Conservation (phyloP, 2,888 invertebrate species). For the Andrena bicolor region DNA sequence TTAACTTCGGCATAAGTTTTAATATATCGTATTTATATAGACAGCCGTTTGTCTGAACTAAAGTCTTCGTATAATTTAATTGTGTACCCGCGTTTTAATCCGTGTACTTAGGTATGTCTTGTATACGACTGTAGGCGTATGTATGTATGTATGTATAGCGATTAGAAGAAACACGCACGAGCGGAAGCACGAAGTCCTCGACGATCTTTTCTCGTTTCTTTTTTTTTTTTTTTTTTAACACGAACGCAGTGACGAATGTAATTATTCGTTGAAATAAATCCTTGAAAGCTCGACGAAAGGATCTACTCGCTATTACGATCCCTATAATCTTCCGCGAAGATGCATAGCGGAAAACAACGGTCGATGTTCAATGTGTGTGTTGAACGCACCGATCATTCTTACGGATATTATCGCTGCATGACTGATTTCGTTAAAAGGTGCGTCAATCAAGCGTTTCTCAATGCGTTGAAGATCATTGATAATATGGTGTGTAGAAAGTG, state of each 20-base stretch:
- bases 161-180: conserved; percentile 43
- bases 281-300: conserved; percentile 37
- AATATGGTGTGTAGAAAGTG: conserved; percentile 57
- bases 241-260: conserved; percentile 51
- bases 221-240: conserved; percentile 65
- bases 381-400: neutral
- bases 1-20: conserved; percentile 70
- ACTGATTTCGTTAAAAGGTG: conserved; percentile 47
- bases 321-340: conserved; percentile 7
- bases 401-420: conserved; percentile 17
- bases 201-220: conserved; percentile 40
- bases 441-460: conserved; percentile 46
- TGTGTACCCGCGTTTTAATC: conserved; percentile 50
- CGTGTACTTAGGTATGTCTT: conserved; percentile 56
- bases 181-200: conserved; percentile 36
- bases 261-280: conserved; percentile 64
- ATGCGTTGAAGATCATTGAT: conserved; percentile 51
- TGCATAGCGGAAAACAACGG: conserved; percentile 12
- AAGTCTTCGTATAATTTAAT: conserved; percentile 65
- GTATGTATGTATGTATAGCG: conserved; percentile 55
- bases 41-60: conserved; percentile 45
- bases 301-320: neutral
- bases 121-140: conserved; percentile 58
- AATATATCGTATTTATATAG: conserved; percentile 56
- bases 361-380: conserved; percentile 17